Base-by-base conservation (phyloP, 2,113 vertebrate species). In the Seriola dumerili region DNA sequence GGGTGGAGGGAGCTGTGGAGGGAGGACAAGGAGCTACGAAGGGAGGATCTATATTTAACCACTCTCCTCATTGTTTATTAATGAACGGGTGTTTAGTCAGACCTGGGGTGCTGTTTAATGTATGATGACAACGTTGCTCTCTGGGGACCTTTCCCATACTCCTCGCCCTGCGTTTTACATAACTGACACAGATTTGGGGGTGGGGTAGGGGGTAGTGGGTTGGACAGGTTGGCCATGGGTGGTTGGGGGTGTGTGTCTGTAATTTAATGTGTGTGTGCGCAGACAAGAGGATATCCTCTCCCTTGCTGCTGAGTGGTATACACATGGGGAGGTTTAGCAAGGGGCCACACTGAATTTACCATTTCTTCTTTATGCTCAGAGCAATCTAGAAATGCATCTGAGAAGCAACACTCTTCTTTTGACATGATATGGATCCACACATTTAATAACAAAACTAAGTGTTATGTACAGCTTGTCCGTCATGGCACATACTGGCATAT, bases 71-170 rank as follows among this genome's bases (percentile, higher is more conserved):
- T 94, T 93, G 84, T 90, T 94, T 94, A 94, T 95, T 95, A 95
- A 94, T 92, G 89, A 91, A 81, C 86, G 72, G 89, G 89, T 95
- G 93, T 95, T 95, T 94, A 93, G 93, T 94, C 92, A 90, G 93
- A 95, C 94, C 91, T 73, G 87, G 76, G 93, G 92, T 94, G 88
- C 92, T 95, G 90, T 95, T 95, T 93, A 92, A 93, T 95, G 94
- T 93, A 94, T 93, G 91, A 94, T 94, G 92, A 94, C 92, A 95
- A 89, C 84, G 85, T 84, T 46, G 81, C 88, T 94, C 92, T 88
- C 90, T 25, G 23, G 90, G 92, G 94, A 93, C 85, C 83, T 90
- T 87, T 87, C 83, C 86, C 89, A 84, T 89, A 86, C 72, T 88
- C 87, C 83, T 89, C 68, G 54, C 67, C 84, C 84, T 52, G 68